These are phyloP conservation scores for Neopelma chrysocephalum DNA, from an alignment of 2,797 vertebrate genomes.

Conservation along the genomic window DNA sequence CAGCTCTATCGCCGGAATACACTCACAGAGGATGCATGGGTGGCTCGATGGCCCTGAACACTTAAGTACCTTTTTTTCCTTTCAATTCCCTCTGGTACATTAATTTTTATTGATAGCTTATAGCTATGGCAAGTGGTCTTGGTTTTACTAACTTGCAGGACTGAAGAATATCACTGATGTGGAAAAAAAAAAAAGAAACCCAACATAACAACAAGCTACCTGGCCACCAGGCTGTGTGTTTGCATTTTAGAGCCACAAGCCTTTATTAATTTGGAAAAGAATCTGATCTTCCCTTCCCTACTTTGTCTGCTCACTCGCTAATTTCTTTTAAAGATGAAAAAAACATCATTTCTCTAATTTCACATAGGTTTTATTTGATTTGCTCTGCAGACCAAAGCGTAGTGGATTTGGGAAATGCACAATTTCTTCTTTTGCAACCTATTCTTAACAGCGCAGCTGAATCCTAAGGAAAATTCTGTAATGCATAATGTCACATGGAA, in stretches of 20 bases:
- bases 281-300: not conserved
- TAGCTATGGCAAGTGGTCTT: slow-evolving; percentile 76
- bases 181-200: not conserved
- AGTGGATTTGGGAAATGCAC: not conserved
- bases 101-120: slow-evolving; percentile 81
- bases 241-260: not conserved
- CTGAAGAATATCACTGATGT: slow-evolving; percentile 65
- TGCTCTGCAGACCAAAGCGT: not conserved
- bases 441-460: not conserved
- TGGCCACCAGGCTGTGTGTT: not conserved
- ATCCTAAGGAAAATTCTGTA: not conserved
- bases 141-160: slow-evolving; percentile 79
- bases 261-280: not conserved
- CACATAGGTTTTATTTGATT: not conserved
- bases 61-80: slow-evolving; percentile 75
- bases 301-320: not conserved
- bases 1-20: not conserved
- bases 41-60: slow-evolving; percentile 75
- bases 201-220: slow-evolving; percentile 36
- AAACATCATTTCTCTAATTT: not conserved
- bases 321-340: not conserved
- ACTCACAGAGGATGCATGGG: slow-evolving; percentile 51
- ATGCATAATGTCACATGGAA: not conserved
- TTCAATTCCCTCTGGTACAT: slow-evolving; percentile 79
- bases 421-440: not conserved